Base-by-base conservation (phyloP, 2,797 vertebrate species). In the Adelosebastes latens region DNA sequence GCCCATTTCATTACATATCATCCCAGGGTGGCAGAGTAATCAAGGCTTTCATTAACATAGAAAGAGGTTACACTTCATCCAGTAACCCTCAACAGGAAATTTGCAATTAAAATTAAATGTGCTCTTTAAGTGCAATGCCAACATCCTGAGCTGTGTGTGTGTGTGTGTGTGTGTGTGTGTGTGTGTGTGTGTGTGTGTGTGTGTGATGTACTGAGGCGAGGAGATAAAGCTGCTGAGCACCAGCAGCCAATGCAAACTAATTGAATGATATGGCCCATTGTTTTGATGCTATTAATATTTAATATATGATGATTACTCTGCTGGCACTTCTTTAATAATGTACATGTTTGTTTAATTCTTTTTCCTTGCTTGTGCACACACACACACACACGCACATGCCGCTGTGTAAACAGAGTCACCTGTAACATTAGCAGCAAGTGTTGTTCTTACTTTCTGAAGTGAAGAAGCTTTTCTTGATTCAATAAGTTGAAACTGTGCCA, bases 101-200 rank as follows among this genome's bases (percentile, higher is more conserved):
- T 11, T 88, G 39, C 79, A 86, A 90, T 92, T 89, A 82, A 86
- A 87, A 91, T 87, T 59, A 85, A 86, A 91, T 64, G 70, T 74
- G 65, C 53, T 83, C 76, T 83, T 89, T 76, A 80, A 85, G 61
- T 46, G 70, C 39, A 25, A 78, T 58, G 62, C 76, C 63, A 80
- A 70, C 67, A 74, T 75, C 52, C 55, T 66, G 78, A 81, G 68
- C 70, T 25, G 71, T 61, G 80, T 29, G 27, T 72, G 72, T 32
- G 31, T 32, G 31, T 32, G 31, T 32, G 31, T 32, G 31, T 32
- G 31, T 32, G 31, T 32, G 31, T 32, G 31, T 32, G 31, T 32
- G 31, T 31, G 31, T 31, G 31, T 31, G 31, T 3, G 16, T 49
- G 42, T 49, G 42, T 24, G 71, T 61, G 80, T 31, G 29, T 72